Percentiles rank a stretch among this genome's conserved stretches.
phyloP scores from a whole-genome alignment of 2,113 vertebrate species.

The Cephalopterus ornatus region DNA sequence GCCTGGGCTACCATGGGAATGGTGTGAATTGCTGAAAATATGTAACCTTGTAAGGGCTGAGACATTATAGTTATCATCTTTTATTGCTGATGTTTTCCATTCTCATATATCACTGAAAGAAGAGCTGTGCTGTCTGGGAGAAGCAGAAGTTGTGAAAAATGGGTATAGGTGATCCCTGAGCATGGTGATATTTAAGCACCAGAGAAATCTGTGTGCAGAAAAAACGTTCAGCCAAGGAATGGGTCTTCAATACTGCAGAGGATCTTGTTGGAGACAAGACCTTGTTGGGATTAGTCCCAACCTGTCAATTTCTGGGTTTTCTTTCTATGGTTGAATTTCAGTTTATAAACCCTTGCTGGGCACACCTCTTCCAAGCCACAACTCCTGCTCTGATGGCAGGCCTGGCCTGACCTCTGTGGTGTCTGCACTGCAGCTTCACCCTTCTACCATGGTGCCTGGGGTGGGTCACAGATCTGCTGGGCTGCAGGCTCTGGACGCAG shows the following conservation, averaged over 20 bases:
- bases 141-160: not conserved
- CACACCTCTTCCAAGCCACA: not conserved
- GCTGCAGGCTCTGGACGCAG: not conserved
- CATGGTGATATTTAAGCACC: not conserved
- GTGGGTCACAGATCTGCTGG: not conserved
- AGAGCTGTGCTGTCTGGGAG: not conserved
- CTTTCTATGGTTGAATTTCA: not conserved
- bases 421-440: not conserved
- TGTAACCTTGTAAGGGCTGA: not conserved
- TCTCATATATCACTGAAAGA: not conserved
- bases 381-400: not conserved
- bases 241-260: not conserved
- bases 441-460: accelerated
- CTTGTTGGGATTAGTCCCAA: not conserved
- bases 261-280: not conserved
- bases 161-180: not conserved
- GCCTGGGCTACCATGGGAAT: not conserved
- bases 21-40: not conserved
- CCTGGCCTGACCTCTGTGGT: not conserved
- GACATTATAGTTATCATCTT: not conserved
- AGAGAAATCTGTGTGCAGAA: not conserved
- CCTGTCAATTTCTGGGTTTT: not conserved
- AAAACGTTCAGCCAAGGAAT: not conserved
- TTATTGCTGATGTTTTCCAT: constrained; percentile 21
- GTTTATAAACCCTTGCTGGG: not conserved